Base-by-base conservation (phyloP, 1,140 invertebrate genomes). In the Diuraphis noxia region DNA sequence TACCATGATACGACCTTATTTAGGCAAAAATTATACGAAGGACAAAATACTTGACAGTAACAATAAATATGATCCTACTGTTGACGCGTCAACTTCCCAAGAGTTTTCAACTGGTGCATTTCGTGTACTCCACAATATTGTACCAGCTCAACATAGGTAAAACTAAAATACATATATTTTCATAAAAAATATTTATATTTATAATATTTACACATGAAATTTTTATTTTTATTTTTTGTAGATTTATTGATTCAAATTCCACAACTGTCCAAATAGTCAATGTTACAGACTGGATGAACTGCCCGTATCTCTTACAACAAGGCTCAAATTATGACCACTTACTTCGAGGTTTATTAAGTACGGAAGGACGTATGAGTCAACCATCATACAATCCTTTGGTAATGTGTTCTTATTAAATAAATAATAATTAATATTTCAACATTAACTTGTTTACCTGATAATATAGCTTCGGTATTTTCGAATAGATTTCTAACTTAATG, bases 401-500 rank as follows among this genome's bases (percentile, higher is more conserved):
- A 82, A 49, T n/a, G 36, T 77, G 7, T 23, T 3, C 19, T 25
- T 63, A 49, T 40, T 88, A 30, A 40, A 88, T 38, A 40, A 88
- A 63, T 49, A 36, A 56, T 72, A 40, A 25, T 30, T 40, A 5
- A n/a, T 41, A 21, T 43, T 85, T 19, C 25, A 84, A 34, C 43
- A 6, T 89, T 30, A 56, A 88, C 49, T n/a, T 23, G 7, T 43
- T 43, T 43, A n/a, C 40, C 9, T 40, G 38, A 25, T 72, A 56
- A 30, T 34, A 21, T 49, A 56, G 34, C n/a, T 43, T 41, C 3
- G n/a, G n/a, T 21, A 10, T 72, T 84, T 63, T 77, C 13, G 49
- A 85, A 40, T 56, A 92, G 92, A 91, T 92, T 34, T 84, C 92
- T 17, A 92, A 92, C 43, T 79, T 91, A 40, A 86, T 92, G 86